Base-by-base conservation (phyloP, 2,797 vertebrate species). In the Nyctibius grandis region DNA sequence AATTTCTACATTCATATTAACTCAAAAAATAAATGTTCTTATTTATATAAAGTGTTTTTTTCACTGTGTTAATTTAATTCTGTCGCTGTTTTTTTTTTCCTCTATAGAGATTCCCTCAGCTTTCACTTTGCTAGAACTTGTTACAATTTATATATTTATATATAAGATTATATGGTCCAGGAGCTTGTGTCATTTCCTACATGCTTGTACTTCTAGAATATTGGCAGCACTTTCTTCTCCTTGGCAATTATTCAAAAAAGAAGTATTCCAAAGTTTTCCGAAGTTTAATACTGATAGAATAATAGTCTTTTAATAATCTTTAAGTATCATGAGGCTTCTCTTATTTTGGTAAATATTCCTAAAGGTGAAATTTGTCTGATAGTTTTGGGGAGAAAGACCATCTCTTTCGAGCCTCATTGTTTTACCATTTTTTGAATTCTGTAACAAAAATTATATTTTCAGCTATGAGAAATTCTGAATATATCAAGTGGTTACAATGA, bases 31-130 rank as follows among this genome's bases (percentile, higher is more conserved):
- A 53, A 31, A 19, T 15, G 7, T 22, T 53, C 3, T 38, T 67
- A n/a, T 44, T 53, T 91, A 45, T 19, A 25, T 12, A 4, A 59
- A 29, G 2, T n/a, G n/a, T 38, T 1, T 8, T 48, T 83, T 59
- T 38, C 9, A 29, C 12, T 53, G 2, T 50, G 4, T 61, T 73
- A 51, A 65, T 33, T 56, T 29, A 60, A 65, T 42, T 67, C 18
- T 57, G 3, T 42, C 3, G 70, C 6, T n/a, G 6, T n/a, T n/a
- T n/a, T 3, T 36, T 51, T 42, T 51, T 33, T 1, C 5, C 6
- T 73, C 18, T 64, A 8, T 17, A 61, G 22, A 44, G 5, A 36
- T 76, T 76, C 15, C 4, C 14, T 95, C 29, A 70, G 12, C 13
- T 83, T 70, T 51, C 15, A 26, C 14, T 59, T 79, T 69, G 15